Conservation (phyloP, 2,888 invertebrate species). For the Lochmaea crataegi region DNA sequence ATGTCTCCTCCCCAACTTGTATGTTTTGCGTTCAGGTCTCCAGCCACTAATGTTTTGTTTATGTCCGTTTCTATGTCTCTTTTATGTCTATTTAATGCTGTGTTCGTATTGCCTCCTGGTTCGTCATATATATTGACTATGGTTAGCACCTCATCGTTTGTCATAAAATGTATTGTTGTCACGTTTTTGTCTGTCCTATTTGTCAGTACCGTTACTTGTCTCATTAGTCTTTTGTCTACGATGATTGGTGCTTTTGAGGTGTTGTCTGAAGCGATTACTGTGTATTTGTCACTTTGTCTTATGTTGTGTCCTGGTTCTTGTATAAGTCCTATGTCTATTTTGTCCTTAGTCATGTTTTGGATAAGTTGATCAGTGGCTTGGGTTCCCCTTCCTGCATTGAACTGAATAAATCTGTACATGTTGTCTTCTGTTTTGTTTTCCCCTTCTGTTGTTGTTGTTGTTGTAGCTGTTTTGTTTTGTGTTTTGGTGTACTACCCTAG, state of each 20-base stretch:
- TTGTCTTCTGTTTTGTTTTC: no score
- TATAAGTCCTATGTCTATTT: not conserved
- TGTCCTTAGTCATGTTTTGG: not conserved
- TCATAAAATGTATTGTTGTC: not conserved
- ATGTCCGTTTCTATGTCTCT: not conserved
- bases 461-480: no score
- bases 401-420: not conserved
- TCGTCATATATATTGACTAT: constrained; percentile 7
- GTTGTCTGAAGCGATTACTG: not conserved
- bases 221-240: not conserved
- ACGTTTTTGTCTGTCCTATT: not conserved
- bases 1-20: constrained; percentile 9
- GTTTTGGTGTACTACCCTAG: not conserved
- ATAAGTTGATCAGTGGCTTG: constrained; percentile 6
- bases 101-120: not conserved
- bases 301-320: constrained; percentile 5
- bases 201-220: not conserved
- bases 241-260: not conserved
- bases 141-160: not conserved
- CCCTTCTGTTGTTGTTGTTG: no score
- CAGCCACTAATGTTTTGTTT: not conserved
- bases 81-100: constrained; percentile 34
- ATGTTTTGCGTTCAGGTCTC: constrained; percentile 27
- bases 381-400: not conserved
- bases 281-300: not conserved